Base-by-base conservation (phyloP, 2,113 vertebrate species). In the Glaucidium brasilianum region DNA sequence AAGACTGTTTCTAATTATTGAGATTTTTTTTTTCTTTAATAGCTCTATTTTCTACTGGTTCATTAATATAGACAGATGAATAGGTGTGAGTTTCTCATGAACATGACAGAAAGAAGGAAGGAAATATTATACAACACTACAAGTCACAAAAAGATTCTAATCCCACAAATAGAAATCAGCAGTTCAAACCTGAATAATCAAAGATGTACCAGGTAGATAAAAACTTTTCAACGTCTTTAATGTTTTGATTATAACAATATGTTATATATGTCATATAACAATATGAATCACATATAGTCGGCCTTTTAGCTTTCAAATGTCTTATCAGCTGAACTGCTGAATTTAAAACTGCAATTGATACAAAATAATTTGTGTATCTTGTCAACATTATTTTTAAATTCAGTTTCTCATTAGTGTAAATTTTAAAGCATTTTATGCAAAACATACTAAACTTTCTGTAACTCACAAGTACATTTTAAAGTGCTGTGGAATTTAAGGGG, bases 401-500 rank as follows among this genome's bases (percentile, higher is more conserved):
- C 58, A 63, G 88, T 88, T 90, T 94, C 52, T 94, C 77, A 90
- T 86, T 67, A 62, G 69, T 35, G 47, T 81, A 90, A 79, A 91
- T 97, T 95, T 95, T 78, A 63, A 71, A 63, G 52, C 25, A 68
- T 97, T 91, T 72, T 94, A 85, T 93, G 22, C 41, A 85, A 93
- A 95, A 85, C 18, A 63, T 60, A 53, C 52, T 67, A 90, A 92
- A 95, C 77, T 97, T 97, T 88, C 66, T 76, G n/a, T 82, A 63
- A 90, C 56, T 93, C 75, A 76, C 77, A 96, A 94, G 85, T 68
- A 92, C 29, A 95, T 69, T 89, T 90, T 81, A 94, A 96, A 97
- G 66, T n/a, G 60, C 77, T 63, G 49, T 85, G 91, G 93, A 97
- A 97, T 97, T 98, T 93, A 97, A 97, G 85, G 74, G 95, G 97